Conservation (phyloP, 1,140 invertebrate genomes). For the Pachypeltis micranthus region DNA sequence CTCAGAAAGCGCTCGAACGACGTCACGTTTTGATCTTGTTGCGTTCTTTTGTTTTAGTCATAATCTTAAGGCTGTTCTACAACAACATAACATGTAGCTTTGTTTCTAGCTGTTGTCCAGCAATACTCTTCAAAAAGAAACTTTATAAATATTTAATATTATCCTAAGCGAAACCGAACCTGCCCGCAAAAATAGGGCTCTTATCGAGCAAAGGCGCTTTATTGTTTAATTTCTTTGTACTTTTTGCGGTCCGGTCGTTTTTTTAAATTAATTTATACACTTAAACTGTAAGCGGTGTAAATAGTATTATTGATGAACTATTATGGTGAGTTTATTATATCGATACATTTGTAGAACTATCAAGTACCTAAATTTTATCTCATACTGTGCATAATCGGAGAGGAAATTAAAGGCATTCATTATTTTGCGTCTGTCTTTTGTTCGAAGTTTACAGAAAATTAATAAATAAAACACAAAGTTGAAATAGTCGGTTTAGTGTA, state of each 20-base stretch:
- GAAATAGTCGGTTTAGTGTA: conserved; percentile 17
- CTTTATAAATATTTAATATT: too few species aligned
- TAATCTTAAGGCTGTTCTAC: conserved; percentile 18
- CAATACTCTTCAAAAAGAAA: too few species aligned
- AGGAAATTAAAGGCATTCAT: conserved; percentile 1
- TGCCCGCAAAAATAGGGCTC: background rate
- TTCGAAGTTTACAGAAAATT: too few species aligned
- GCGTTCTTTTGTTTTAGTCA: conserved; percentile 17
- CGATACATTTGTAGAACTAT: background rate
- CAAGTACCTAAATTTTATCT: conserved; percentile 2
- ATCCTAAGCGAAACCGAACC: too few species aligned
- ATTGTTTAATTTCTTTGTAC: background rate
- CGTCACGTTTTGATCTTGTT: too few species aligned
- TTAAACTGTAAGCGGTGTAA: background rate
- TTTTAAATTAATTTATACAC: background rate
- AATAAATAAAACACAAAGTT: too few species aligned
- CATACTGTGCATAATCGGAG: background rate
- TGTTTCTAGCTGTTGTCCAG: too few species aligned
- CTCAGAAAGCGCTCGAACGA: too few species aligned
- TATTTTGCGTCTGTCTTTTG: too few species aligned
- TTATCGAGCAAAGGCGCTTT: background rate
- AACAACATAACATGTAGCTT: too few species aligned
- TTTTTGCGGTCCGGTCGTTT: conserved; percentile 3
- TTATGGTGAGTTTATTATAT: background rate
- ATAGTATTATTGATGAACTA: conserved; percentile 2